phyloP scores from a whole-genome alignment of 2,797 vertebrate genomes.

The Karalla daura region DNA sequence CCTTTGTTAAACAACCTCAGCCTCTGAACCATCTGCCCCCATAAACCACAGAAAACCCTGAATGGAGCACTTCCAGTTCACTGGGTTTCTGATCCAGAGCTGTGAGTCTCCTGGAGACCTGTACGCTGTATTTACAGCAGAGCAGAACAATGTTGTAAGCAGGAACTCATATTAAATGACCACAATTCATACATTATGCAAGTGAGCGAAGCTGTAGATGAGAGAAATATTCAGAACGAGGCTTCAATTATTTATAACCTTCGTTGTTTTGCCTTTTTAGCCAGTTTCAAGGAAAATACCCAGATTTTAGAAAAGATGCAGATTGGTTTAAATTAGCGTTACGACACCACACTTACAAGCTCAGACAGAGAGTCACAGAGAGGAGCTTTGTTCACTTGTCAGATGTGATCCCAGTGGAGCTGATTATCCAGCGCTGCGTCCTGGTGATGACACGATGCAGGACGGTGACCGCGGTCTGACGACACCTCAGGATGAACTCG shows the following conservation, averaged over 20 bases:
- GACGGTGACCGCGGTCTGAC: constrained; percentile 55
- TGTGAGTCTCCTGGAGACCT: constrained; percentile 1
- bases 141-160: not conserved
- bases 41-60: not conserved
- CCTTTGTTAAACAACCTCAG: constrained; percentile 6
- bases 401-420: constrained; percentile 56
- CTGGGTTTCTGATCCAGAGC: constrained; percentile 9
- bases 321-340: not conserved
- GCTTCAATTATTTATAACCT: not conserved
- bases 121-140: not conserved
- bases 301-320: not conserved
- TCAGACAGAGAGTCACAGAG: constrained; percentile 7
- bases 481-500: constrained; percentile 34
- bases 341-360: not conserved
- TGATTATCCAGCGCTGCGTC: constrained; percentile 60
- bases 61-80: constrained; percentile 6
- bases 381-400: constrained; percentile 44
- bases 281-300: not conserved
- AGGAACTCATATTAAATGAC: not conserved
- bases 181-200: constrained; percentile 3
- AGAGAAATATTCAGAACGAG: not conserved
- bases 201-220: not conserved
- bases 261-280: not conserved
- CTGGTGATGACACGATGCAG: constrained; percentile 70
- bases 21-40: constrained; percentile 16